Evolutionary conservation across 1,140 invertebrate genomes (phyloP).

Genomic region (Brachionus manjavacas): DNA sequence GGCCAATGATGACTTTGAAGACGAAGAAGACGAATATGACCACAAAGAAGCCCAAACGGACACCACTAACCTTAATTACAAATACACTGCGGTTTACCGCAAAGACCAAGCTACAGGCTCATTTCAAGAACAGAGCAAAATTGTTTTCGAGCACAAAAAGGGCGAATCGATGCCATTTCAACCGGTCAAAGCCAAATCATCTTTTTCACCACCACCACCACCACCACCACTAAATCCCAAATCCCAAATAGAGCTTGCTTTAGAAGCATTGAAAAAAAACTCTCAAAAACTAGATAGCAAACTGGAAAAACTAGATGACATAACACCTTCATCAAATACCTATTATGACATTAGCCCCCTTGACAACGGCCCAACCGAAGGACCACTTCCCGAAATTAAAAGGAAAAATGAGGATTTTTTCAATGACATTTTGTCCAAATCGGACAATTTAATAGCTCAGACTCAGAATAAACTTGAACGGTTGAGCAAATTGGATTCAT

Average conservation of each 20-base stretch:
- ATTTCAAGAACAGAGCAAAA: slow-evolving; percentile 24
- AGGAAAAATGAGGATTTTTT: slow-evolving; percentile 40
- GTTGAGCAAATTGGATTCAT: slow-evolving; percentile 29
- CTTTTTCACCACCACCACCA: neutral
- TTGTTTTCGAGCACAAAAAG: slow-evolving; percentile 24
- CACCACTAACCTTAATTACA: neutral
- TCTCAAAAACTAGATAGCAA: neutral
- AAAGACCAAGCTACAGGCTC: slow-evolving; percentile 7
- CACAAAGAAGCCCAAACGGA: neutral
- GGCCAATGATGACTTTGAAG: neutral
- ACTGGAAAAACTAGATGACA: slow-evolving; percentile 37
- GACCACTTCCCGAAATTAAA: neutral
- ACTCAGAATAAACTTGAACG: slow-evolving; percentile 34
- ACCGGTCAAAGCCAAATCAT: neutral
- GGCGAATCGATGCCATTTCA: neutral
- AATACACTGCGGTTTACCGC: slow-evolving; percentile 26
- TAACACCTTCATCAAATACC: slow-evolving; percentile 4
- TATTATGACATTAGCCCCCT: slow-evolving; percentile 7
- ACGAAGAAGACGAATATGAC: neutral
- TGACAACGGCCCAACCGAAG: neutral
- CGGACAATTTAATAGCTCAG: slow-evolving; percentile 36
- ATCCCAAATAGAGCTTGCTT: slow-evolving; percentile 6
- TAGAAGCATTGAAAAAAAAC: neutral
- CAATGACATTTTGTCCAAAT: slow-evolving; percentile 34
- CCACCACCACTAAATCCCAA: neutral